These are phyloP conservation scores for Agonum fuliginosum DNA, from an alignment of 2,888 invertebrate genomes.

Conservation along the genomic window DNA sequence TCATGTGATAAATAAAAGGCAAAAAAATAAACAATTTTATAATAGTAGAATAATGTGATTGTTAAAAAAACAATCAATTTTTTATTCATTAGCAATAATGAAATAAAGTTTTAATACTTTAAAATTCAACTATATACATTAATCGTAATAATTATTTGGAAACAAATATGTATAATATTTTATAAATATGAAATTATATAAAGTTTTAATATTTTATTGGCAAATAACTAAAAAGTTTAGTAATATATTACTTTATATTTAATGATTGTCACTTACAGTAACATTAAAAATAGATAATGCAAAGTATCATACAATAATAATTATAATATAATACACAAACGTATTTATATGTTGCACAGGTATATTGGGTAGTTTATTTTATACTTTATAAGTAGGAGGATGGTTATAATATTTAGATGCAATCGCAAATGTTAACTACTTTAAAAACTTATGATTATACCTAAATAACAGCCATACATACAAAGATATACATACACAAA, in stretches of 20 bases:
- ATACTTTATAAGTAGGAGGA: conserved; percentile 34
- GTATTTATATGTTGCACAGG: conserved; percentile 7
- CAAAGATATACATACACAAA: conserved; percentile 34
- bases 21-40: too few relatives aligned
- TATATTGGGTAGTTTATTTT: conserved; percentile 18
- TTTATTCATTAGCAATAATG: too few relatives aligned
- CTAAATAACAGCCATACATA: conserved; percentile 38
- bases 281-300: conserved; percentile 36
- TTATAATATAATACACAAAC: conserved; percentile 33
- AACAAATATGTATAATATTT: too few relatives aligned
- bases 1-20: too few relatives aligned
- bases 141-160: too few relatives aligned
- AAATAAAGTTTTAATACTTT: too few relatives aligned
- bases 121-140: too few relatives aligned
- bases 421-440: neutral
- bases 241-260: conserved; percentile 33
- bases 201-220: too few relatives aligned
- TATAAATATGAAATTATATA: too few relatives aligned
- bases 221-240: too few relatives aligned
- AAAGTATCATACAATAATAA: conserved; percentile 31
- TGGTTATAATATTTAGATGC: conserved; percentile 25
- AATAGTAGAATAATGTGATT: too few relatives aligned
- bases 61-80: too few relatives aligned
- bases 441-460: conserved; percentile 30
- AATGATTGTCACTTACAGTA: conserved; percentile 46